A percentile compares a stretch with the other conserved stretches of the same genome.
Evolutionary conservation across 2,797 vertebrate species (phyloP).

Genomic region (Phylloscopus collybita): DNA sequence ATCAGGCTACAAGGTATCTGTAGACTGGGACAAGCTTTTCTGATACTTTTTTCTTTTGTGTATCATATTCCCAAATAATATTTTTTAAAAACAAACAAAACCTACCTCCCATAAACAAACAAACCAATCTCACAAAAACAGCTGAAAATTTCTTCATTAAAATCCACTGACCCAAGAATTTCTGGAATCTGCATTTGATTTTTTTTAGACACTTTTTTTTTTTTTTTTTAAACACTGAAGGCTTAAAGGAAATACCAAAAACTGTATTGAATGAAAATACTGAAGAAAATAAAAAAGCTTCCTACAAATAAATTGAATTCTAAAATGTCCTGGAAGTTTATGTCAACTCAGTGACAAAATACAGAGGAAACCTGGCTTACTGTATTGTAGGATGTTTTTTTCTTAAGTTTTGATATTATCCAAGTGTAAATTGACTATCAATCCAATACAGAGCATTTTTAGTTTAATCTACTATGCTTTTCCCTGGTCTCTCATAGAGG

Average conservation of each 20-base stretch:
- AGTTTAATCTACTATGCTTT: not conserved
- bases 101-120: not conserved
- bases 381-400: not conserved
- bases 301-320: not conserved
- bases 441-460: not conserved
- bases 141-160: not conserved
- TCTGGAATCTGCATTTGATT: not conserved
- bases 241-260: not conserved
- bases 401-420: not conserved
- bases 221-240: not conserved
- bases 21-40: not conserved
- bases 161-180: not conserved
- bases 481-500: not conserved
- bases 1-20: not conserved
- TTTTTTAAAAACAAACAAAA: too few species aligned
- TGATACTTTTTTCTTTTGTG: not conserved
- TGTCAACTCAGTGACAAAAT: not conserved
- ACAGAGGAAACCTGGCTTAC: not conserved
- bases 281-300: not conserved
- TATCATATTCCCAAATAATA: not conserved
- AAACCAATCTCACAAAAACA: not conserved
- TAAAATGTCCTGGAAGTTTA: not conserved
- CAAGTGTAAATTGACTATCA: not conserved
- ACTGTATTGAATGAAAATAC: not conserved
- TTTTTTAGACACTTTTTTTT: not conserved